These are phyloP conservation scores for Caenorhabditis drosophilae DNA, from an alignment of 2,888 invertebrate species.

Conservation along the genomic window DNA sequence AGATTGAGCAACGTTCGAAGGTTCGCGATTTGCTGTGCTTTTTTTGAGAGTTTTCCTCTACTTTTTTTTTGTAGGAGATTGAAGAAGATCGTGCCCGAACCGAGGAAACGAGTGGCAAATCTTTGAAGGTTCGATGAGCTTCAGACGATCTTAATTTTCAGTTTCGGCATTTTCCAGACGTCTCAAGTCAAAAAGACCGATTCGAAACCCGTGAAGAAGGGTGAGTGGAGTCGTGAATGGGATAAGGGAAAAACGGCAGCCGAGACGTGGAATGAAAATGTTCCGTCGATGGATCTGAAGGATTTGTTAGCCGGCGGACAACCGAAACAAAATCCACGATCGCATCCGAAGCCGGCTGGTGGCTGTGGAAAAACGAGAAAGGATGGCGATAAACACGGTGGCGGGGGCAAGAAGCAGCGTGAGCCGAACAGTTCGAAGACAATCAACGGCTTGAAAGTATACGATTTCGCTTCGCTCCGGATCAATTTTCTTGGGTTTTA, in stretches of 20 bases:
- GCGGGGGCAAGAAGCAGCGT: neutral
- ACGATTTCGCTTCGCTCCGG: too few species aligned
- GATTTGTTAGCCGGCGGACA: conserved; percentile 42
- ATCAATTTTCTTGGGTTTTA: too few species aligned
- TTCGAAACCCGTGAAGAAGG: conserved; percentile 18
- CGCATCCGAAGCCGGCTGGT: conserved; percentile 8
- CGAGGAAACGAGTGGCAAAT: conserved; percentile 28
- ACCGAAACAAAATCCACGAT: too few species aligned
- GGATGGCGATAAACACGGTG: conserved; percentile 7
- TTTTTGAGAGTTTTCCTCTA: neutral
- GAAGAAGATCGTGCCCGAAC: conserved; percentile 47
- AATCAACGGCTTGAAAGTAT: neutral
- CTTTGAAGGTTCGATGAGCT: conserved; percentile 27
- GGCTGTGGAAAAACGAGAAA: too few species aligned
- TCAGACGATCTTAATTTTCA: neutral
- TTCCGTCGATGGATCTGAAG: conserved; percentile 51
- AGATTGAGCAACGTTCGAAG: conserved; percentile 51
- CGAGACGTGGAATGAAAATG: conserved; percentile 52
- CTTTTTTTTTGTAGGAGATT: conserved; percentile 41
- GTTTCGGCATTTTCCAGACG: neutral
- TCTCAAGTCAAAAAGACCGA: neutral
- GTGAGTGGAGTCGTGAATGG: conserved; percentile 50
- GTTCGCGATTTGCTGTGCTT: conserved; percentile 11
- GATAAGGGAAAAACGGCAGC: conserved; percentile 57
- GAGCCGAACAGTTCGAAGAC: neutral